Conservation (phyloP, 1,140 invertebrate genomes). For the Drosophila parabipectinata region DNA sequence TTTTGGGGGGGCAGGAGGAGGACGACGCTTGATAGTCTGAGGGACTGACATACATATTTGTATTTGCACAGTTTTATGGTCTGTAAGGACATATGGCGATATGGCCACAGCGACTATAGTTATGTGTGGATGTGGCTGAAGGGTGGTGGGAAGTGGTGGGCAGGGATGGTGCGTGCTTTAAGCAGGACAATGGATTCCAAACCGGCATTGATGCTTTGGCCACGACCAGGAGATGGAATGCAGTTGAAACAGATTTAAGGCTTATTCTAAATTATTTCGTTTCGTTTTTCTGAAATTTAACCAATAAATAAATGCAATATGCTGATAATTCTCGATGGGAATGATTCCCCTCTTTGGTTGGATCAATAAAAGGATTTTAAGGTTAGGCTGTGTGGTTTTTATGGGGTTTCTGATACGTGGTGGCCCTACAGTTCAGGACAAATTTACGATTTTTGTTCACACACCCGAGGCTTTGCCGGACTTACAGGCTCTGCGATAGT, state of each 20-base stretch:
- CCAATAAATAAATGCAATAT: background rate
- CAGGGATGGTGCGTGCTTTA: slow-evolving; percentile 6
- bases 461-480: slow-evolving; percentile 39
- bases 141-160: background rate
- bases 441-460: background rate
- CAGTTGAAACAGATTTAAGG: slow-evolving; percentile 1
- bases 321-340: slow-evolving; percentile 10
- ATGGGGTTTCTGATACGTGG: background rate
- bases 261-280: slow-evolving; percentile 13
- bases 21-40: background rate
- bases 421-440: background rate
- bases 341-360: background rate
- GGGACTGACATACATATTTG: slow-evolving; percentile 47
- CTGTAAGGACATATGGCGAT: slow-evolving; percentile 50
- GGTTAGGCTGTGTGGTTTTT: background rate
- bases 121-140: background rate
- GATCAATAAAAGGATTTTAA: background rate
- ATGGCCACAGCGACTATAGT: slow-evolving; percentile 32
- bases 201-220: slow-evolving; percentile 16
- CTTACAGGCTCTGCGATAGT: slow-evolving; percentile 51
- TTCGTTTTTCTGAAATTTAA: background rate
- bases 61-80: slow-evolving; percentile 70
- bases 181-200: slow-evolving; percentile 26
- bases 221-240: slow-evolving; percentile 10
- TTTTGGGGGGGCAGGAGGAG: background rate